phyloP scores from a whole-genome alignment of 2,888 invertebrate genomes.

The Thymelicus lineola region DNA sequence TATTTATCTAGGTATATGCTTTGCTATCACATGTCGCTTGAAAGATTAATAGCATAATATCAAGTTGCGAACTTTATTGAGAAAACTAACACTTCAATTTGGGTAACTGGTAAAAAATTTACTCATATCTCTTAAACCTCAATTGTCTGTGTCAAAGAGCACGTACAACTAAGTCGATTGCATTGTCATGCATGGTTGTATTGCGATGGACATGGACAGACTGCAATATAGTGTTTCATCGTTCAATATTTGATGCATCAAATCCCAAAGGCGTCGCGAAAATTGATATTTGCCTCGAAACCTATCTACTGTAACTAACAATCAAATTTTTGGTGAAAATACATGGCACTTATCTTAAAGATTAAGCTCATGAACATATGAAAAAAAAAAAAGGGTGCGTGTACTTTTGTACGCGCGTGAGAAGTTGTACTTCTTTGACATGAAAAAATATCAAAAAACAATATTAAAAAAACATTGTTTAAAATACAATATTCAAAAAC shows the following conservation, averaged over 20 bases:
- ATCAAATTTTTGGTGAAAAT: neutral
- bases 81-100: too few relatives aligned
- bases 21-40: too few relatives aligned
- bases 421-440: too few relatives aligned
- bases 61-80: too few relatives aligned
- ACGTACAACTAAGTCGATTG: constrained; percentile 3
- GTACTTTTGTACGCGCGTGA: too few relatives aligned
- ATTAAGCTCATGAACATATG: neutral
- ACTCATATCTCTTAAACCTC: neutral
- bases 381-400: too few relatives aligned
- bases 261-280: neutral
- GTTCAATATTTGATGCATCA: constrained; percentile 6
- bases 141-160: constrained; percentile 1
- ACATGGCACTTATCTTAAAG: too few relatives aligned
- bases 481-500: too few relatives aligned
- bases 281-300: constrained; percentile 1
- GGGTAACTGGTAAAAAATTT: neutral
- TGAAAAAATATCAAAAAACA: too few relatives aligned
- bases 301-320: neutral
- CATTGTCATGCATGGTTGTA: constrained; percentile 7
- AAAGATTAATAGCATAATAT: too few relatives aligned
- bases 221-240: neutral
- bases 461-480: too few relatives aligned
- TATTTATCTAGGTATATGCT: too few relatives aligned
- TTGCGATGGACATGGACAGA: neutral